Conservation (phyloP, 2,113 vertebrate species). For the Tachysurus vachellii region DNA sequence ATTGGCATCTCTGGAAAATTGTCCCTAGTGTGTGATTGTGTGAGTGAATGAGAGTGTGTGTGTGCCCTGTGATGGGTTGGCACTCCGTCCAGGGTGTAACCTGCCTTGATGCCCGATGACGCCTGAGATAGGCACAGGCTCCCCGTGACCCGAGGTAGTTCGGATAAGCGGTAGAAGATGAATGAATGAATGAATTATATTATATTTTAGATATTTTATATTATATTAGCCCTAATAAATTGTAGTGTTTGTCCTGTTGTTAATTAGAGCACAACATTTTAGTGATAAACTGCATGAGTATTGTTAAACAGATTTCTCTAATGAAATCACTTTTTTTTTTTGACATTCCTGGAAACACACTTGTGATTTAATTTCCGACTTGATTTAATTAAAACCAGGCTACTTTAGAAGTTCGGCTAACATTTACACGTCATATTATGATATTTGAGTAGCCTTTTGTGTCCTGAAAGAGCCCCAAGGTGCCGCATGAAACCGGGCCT, state of each 20-base stretch:
- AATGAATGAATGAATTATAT: no score
- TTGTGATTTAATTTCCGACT: background rate
- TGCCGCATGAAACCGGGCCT: background rate
- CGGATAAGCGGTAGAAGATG: no score
- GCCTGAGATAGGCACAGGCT: no score
- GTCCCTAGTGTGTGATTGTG: no score
- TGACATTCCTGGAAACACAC: background rate
- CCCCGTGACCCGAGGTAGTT: no score
- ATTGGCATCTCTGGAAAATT: no score
- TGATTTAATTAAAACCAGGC: background rate
- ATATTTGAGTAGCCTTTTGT: background rate
- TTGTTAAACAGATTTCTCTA: background rate
- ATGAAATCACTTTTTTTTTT: background rate
- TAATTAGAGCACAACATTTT: background rate
- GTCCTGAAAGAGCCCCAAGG: background rate
- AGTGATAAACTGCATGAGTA: background rate
- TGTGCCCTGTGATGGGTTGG: no score
- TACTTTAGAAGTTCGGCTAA: background rate
- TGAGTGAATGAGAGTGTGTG: no score
- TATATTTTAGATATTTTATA: background rate
- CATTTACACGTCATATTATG: background rate
- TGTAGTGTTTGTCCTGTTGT: background rate
- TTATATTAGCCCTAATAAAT: background rate
- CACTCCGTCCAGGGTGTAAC: no score
- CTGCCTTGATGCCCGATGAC: no score